Evolutionary conservation across 1,140 invertebrate genomes (phyloP).

Genomic region (Drosophila mauritiana): DNA sequence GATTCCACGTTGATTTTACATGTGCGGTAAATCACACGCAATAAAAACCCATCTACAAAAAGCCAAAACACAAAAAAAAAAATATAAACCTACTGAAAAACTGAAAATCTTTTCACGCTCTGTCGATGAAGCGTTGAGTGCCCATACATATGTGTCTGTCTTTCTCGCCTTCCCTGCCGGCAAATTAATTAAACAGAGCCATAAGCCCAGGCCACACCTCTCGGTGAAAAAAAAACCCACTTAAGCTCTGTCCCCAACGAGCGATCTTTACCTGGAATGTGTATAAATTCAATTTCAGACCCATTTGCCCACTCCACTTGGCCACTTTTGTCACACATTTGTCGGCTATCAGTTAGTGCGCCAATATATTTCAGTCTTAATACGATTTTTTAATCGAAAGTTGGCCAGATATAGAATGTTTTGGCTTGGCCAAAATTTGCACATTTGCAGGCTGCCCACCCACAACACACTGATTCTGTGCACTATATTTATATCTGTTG

Average conservation of each 20-base stretch:
- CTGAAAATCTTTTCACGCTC: conserved; percentile 66
- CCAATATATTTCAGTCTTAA: neutral
- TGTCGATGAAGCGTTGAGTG: conserved; percentile 66
- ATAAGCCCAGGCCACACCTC: conserved; percentile 28
- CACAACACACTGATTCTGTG: neutral
- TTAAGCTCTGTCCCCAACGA: conserved; percentile 1
- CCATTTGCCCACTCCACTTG: neutral
- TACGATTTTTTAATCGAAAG: neutral
- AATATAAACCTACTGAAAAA: conserved; percentile 12
- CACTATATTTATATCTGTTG: conserved; percentile 1
- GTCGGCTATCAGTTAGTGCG: neutral
- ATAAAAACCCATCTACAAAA: conserved; percentile 29
- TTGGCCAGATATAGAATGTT: neutral
- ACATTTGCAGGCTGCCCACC: neutral
- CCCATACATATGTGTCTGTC: conserved; percentile 1
- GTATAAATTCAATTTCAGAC: conserved; percentile 6
- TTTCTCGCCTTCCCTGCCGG: conserved; percentile 1
- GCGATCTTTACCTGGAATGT: conserved; percentile 10
- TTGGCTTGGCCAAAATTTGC: neutral
- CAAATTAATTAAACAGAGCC: conserved; percentile 56
- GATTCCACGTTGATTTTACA: conserved; percentile 51
- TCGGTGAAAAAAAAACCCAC: neutral
- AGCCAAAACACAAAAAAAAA: conserved; percentile 3
- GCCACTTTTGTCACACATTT: conserved; percentile 1
- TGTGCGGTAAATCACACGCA: conserved; percentile 72